Conservation (phyloP, 2,113 vertebrate genomes). For the Phainopepla nitens region DNA sequence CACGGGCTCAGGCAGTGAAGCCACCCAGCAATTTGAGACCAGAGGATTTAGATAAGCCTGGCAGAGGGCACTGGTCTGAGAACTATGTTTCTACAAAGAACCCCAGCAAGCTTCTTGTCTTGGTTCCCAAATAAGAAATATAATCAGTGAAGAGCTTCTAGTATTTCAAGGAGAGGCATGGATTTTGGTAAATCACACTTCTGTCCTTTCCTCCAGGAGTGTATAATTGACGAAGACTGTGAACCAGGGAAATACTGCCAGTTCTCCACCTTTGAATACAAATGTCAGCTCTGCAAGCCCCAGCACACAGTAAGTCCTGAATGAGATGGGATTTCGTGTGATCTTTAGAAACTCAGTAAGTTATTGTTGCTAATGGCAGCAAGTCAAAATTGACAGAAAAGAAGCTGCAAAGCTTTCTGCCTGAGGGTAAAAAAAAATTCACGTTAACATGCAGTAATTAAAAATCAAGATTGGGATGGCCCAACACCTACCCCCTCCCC, state of each 20-base stretch:
- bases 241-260: constrained; percentile 81
- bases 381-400: not conserved
- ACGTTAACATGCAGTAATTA: not conserved
- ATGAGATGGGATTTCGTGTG: not conserved
- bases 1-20: not conserved
- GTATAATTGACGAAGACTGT: constrained; percentile 86
- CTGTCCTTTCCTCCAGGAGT: constrained; percentile 73
- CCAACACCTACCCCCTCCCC: fast-evolving
- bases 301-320: constrained; percentile 74
- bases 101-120: not conserved
- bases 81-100: not conserved
- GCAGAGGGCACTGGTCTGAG: not conserved
- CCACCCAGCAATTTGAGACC: not conserved
- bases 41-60: not conserved
- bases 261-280: constrained; percentile 73
- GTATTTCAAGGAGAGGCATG: not conserved
- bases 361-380: not conserved
- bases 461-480: not conserved
- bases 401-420: not conserved
- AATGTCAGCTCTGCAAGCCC: constrained; percentile 82
- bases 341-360: not conserved
- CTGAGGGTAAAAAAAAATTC: not conserved
- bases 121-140: not conserved
- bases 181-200: not conserved
- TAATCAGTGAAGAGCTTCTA: not conserved